These are phyloP conservation scores for Nibea albiflora DNA, from an alignment of 2,113 vertebrate species.

Conservation along the genomic window DNA sequence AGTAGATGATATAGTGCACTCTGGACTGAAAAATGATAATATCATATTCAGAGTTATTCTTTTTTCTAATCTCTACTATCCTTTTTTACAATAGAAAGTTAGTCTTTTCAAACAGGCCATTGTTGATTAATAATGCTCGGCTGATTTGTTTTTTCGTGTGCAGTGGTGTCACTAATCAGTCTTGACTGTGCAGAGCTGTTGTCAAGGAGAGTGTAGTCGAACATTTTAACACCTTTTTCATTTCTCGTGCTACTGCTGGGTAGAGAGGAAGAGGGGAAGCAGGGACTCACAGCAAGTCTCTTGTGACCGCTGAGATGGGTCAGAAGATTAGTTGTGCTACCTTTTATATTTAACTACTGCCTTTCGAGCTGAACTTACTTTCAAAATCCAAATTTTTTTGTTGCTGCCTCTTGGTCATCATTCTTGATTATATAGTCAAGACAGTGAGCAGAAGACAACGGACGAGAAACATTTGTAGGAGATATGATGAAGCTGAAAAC, in stretches of 20 bases:
- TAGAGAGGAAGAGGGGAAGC: neutral
- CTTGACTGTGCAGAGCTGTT: conserved; percentile 13
- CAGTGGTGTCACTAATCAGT: conserved; percentile 36
- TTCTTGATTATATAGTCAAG: neutral
- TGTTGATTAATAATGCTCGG: conserved; percentile 27
- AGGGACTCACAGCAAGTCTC: neutral
- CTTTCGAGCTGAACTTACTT: neutral
- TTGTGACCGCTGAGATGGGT: neutral
- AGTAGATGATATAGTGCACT: neutral
- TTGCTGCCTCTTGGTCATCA: neutral
- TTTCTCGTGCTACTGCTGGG: neutral
- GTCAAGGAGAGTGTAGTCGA: neutral
- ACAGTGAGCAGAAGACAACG: neutral
- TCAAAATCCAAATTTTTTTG: neutral
- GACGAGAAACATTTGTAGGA: neutral
- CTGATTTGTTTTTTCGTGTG: conserved; percentile 24
- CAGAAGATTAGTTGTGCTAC: conserved; percentile 3
- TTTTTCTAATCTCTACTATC: neutral
- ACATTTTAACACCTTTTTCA: conserved; percentile 9
- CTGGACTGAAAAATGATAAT: neutral
- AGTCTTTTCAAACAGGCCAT: neutral
- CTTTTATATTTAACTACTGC: neutral
- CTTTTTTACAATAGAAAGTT: neutral
- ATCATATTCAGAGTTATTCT: neutral
- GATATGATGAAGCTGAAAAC: conserved; percentile 18